A percentile compares a stretch with the other conserved stretches of the same genome.
Evolutionary conservation across 2,888 invertebrate genomes (phyloP).

Genomic region (Andricus curvator): DNA sequence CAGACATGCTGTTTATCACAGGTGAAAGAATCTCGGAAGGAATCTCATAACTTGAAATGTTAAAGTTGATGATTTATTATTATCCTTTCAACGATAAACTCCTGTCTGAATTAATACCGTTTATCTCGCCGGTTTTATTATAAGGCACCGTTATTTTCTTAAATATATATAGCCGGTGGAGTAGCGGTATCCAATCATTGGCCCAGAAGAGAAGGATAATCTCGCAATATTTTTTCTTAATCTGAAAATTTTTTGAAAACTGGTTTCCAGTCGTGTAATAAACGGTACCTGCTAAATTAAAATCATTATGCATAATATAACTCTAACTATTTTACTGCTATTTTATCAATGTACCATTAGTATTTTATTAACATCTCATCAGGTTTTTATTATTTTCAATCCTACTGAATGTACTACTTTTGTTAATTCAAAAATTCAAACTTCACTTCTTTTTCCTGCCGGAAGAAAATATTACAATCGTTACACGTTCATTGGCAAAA

Average conservation of each 20-base stretch:
- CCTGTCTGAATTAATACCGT: not conserved
- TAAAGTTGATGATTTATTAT: not conserved
- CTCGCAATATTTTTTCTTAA: not conserved
- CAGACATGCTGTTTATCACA: not conserved
- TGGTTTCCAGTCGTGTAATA: not conserved
- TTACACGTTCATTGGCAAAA: constrained; percentile 21
- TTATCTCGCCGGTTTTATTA: constrained; percentile 22
- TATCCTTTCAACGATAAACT: constrained; percentile 1
- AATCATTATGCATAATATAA: too few species aligned
- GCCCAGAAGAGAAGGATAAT: not conserved
- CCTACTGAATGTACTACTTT: not conserved
- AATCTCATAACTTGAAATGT: not conserved
- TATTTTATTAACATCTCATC: too few species aligned
- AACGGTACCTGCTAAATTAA: not conserved
- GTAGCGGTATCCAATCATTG: constrained; percentile 32
- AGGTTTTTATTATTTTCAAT: not conserved
- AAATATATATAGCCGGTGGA: constrained; percentile 29
- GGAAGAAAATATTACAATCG: constrained; percentile 30
- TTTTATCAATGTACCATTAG: too few species aligned
- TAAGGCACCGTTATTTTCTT: constrained; percentile 31
- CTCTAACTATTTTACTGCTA: too few species aligned
- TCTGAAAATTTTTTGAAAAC: not conserved
- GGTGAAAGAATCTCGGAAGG: not conserved
- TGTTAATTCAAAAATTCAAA: not conserved
- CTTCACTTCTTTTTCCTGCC: not conserved